These are phyloP conservation scores for Aleiodes leptofemur DNA, from an alignment of 2,888 invertebrate species.

Conservation along the genomic window DNA sequence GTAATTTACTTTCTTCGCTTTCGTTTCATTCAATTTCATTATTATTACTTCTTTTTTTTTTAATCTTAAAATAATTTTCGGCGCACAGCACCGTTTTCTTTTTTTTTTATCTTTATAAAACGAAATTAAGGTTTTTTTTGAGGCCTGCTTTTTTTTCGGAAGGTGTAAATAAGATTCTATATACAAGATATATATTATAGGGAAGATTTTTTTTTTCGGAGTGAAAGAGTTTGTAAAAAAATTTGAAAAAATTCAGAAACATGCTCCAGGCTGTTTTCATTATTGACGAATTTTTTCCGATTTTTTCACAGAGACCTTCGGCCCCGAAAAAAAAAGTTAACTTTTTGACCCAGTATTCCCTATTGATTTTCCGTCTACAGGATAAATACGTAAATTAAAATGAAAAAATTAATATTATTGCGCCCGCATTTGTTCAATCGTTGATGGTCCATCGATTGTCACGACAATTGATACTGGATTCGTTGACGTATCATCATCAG, in stretches of 20 bases:
- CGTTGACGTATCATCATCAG: constrained; percentile 39
- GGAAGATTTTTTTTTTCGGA: background rate
- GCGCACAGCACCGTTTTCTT: constrained; percentile 11
- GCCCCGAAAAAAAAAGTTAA: background rate
- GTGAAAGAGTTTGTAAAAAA: background rate
- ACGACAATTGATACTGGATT: constrained; percentile 48
- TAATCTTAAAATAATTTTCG: constrained; percentile 13
- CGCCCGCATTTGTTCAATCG: constrained; percentile 42
- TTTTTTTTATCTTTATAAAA: constrained; percentile 14
- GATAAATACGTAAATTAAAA: background rate
- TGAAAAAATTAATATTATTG: constrained; percentile 39
- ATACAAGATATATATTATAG: constrained; percentile 10
- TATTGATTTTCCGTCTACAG: background rate
- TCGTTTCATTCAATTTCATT: constrained; percentile 21
- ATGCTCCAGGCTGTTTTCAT: background rate
- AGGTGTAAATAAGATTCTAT: constrained; percentile 24
- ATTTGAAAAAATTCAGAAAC: background rate
- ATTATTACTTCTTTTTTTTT: background rate
- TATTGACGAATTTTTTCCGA: background rate
- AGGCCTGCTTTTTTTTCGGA: constrained; percentile 11
- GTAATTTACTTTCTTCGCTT: constrained; percentile 33
- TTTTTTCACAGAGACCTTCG: background rate
- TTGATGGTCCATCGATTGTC: constrained; percentile 47
- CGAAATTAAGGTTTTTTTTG: background rate
- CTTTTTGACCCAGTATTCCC: background rate